phyloP scores from a whole-genome alignment of 92 coral and sea anemone genomes.

The Plumapathes pennacea region DNA sequence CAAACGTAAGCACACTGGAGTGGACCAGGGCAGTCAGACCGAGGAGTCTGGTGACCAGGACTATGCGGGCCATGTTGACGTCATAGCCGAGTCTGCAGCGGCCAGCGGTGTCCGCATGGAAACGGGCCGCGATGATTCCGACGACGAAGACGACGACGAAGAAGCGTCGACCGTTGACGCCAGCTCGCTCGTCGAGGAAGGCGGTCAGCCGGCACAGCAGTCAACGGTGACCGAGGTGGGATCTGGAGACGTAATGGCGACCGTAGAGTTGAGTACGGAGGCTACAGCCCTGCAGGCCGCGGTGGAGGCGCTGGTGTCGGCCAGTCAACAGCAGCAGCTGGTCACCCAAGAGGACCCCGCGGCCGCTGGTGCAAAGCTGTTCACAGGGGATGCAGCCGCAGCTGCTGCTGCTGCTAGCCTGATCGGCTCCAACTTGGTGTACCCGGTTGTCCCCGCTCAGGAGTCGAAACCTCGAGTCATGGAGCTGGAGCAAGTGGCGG shows the following conservation, averaged over 20 bases:
- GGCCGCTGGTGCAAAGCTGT: conserved; percentile 65
- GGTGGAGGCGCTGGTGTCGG: conserved; percentile 87
- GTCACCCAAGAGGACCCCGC: conserved; percentile 65
- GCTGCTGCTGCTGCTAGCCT: conserved; percentile 47
- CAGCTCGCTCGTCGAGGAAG: conserved; percentile 62
- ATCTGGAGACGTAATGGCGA: conserved; percentile 82
- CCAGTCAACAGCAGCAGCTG: conserved; percentile 88
- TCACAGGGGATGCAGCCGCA: conserved; percentile 59
- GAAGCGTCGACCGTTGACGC: conserved; percentile 81
- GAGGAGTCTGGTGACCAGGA: conserved; percentile 87
- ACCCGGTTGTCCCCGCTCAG: conserved; percentile 14
- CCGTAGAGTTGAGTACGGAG: conserved; percentile 79
- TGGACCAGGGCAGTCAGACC: conserved; percentile 91
- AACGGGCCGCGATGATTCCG: conserved; percentile 54
- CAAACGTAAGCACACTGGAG: conserved; percentile 95
- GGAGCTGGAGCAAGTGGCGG: conserved; percentile 13
- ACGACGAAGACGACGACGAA: conserved; percentile 46
- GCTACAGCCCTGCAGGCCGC: conserved; percentile 90
- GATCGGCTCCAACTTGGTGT: conserved; percentile 15
- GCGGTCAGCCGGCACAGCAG: conserved; percentile 48
- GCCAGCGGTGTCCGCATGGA: conserved; percentile 95
- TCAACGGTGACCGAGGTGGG: conserved; percentile 67
- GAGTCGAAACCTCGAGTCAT: neutral
- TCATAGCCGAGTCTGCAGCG: conserved; percentile 93
- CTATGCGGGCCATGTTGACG: conserved; percentile 76